phyloP scores from a whole-genome alignment of 1,140 invertebrate species.

The Drosophila tsacasi region DNA sequence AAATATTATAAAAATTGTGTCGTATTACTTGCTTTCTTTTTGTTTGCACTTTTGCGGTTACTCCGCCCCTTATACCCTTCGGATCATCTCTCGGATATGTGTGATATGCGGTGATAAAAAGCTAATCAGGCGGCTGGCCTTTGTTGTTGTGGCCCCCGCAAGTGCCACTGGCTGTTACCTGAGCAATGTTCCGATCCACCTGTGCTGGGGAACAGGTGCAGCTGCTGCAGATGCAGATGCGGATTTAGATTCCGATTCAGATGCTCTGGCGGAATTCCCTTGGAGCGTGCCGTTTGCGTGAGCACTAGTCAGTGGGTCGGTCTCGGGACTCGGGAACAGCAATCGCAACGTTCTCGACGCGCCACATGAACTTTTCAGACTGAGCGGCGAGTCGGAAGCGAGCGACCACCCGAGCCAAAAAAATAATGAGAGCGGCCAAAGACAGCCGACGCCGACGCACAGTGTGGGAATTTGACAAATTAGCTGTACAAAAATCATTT shows the following conservation, averaged over 20 bases:
- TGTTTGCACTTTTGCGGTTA: slow-evolving; percentile 43
- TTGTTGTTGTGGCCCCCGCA: slow-evolving; percentile 15
- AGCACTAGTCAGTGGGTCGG: slow-evolving; percentile 28
- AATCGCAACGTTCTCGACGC: slow-evolving; percentile 74
- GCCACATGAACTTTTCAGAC: slow-evolving; percentile 77
- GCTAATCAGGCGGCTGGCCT: slow-evolving; percentile 32
- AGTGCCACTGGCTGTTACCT: slow-evolving; percentile 26
- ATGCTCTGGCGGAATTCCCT: slow-evolving; percentile 38
- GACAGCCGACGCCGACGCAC: slow-evolving; percentile 43
- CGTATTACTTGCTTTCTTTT: not conserved
- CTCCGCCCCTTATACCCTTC: not conserved
- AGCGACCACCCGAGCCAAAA: slow-evolving; percentile 48
- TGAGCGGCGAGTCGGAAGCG: slow-evolving; percentile 59
- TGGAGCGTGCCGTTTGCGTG: slow-evolving; percentile 37
- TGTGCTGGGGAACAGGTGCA: slow-evolving; percentile 24
- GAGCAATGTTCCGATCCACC: slow-evolving; percentile 24
- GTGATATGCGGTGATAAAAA: slow-evolving; percentile 39
- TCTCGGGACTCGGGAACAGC: slow-evolving; percentile 26
- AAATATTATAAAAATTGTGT: not conserved
- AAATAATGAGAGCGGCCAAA: slow-evolving; percentile 41
- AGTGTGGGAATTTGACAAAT: too few species aligned
- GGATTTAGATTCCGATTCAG: slow-evolving; percentile 49
- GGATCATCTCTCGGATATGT: slow-evolving; percentile 11
- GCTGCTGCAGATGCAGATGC: slow-evolving; percentile 45
- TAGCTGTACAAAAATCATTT: too few species aligned